These are phyloP conservation scores for Amphiduros pacificus DNA, from an alignment of 2,888 invertebrate genomes.

Conservation along the genomic window DNA sequence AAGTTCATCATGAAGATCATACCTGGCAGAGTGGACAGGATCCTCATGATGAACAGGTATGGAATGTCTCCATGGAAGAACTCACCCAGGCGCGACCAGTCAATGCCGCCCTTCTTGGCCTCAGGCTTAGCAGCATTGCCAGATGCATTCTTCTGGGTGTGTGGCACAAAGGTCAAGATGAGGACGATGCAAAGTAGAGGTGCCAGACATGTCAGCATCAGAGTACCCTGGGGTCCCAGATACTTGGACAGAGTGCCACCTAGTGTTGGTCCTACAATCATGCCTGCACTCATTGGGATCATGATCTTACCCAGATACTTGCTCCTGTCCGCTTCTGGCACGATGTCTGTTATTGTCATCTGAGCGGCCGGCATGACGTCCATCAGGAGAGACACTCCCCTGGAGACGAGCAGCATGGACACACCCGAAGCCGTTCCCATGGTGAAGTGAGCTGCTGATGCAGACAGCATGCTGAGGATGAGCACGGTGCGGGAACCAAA, in stretches of 20 bases:
- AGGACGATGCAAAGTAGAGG: constrained; percentile 2
- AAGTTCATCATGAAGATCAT: constrained; percentile 19
- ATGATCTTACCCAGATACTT: constrained; percentile 4
- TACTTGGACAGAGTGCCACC: background rate
- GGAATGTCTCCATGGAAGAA: constrained; percentile 8
- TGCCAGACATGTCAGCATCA: constrained; percentile 1
- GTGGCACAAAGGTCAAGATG: background rate
- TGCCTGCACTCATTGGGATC: background rate
- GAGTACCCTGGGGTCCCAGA: constrained; percentile 5
- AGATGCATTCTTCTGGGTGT: constrained; percentile 3
- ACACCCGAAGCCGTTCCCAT: constrained; percentile 1
- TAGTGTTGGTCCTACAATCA: constrained; percentile 8
- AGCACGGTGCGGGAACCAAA: constrained; percentile 5
- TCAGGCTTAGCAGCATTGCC: too few relatives aligned
- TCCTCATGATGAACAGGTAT: background rate
- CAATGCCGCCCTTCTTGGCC: constrained; percentile 6
- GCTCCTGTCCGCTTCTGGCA: constrained; percentile 1
- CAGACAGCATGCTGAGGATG: constrained; percentile 1
- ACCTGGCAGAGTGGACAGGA: constrained; percentile 1
- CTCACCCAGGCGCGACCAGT: background rate
- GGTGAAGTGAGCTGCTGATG: constrained; percentile 2
- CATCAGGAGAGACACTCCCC: background rate
- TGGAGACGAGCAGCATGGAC: background rate
- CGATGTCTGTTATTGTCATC: constrained; percentile 6
- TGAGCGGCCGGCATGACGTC: constrained; percentile 7